Conservation (phyloP, 2,888 invertebrate genomes). For the Cataglyphis altisquamis region DNA sequence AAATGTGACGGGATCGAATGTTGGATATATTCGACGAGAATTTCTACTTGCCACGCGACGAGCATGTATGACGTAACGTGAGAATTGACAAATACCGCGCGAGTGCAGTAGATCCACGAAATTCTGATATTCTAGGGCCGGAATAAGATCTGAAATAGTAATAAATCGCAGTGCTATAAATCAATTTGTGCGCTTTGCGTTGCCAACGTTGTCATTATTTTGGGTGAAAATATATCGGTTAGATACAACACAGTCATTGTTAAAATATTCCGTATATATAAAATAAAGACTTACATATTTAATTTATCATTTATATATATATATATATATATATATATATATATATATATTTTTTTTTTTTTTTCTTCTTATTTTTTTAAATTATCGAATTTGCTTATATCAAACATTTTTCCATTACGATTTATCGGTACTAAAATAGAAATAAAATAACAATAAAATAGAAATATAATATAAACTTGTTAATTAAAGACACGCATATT, state of each 20-base stretch:
- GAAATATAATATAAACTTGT: not conserved
- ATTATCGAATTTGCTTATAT: not conserved
- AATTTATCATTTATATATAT: not conserved
- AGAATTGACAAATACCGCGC: slow-evolving; percentile 41
- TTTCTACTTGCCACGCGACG: slow-evolving; percentile 37
- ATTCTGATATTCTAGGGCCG: slow-evolving; percentile 12
- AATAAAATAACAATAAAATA: not conserved
- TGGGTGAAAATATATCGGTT: not conserved
- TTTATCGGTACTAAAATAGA: not conserved
- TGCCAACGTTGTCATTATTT: slow-evolving; percentile 28
- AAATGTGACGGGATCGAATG: slow-evolving; percentile 30
- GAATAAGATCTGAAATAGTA: slow-evolving; percentile 38
- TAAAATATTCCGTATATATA: not conserved
- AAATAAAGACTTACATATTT: not conserved
- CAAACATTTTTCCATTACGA: not conserved
- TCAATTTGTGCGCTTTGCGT: slow-evolving; percentile 39
- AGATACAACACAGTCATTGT: not conserved
- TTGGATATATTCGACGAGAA: slow-evolving; percentile 39
- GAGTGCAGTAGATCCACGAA: slow-evolving; percentile 26
- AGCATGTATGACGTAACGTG: slow-evolving; percentile 31
- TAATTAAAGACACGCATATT: not conserved
- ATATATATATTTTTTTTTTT: not conserved
- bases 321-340: too few species aligned
- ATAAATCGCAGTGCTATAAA: slow-evolving; percentile 31
- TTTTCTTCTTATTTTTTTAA: not conserved